phyloP scores from a whole-genome alignment of 2,888 invertebrate genomes.

The Diarsia mendica region DNA sequence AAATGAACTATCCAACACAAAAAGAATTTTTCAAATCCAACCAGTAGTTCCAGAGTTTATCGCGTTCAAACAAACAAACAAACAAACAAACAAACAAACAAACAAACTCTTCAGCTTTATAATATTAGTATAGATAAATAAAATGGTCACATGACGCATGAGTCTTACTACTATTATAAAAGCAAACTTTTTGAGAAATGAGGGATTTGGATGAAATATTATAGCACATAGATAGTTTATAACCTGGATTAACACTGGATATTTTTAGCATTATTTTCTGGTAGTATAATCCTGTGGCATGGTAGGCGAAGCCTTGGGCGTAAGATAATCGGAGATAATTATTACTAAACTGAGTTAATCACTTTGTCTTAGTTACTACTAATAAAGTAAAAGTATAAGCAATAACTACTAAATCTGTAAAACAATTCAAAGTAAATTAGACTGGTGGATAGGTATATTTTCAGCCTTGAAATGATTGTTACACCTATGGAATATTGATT shows the following conservation, averaged over 20 bases:
- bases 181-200: too few relatives aligned
- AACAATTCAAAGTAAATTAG: constrained; percentile 5
- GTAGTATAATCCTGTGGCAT: background rate
- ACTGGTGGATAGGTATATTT: background rate
- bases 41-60: too few relatives aligned
- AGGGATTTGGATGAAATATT: background rate
- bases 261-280: background rate
- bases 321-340: background rate
- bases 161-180: background rate
- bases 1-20: too few relatives aligned
- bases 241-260: background rate
- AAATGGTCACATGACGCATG: background rate
- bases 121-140: too few relatives aligned
- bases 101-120: too few relatives aligned
- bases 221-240: background rate
- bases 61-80: too few relatives aligned
- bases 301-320: background rate
- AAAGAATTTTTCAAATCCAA: too few relatives aligned
- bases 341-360: too few relatives aligned
- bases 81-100: too few relatives aligned
- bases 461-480: background rate
- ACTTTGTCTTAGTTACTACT: background rate
- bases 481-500: background rate
- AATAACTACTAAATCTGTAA: too few relatives aligned
- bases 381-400: too few relatives aligned